Evolutionary conservation across 2,888 invertebrate genomes (phyloP), one percentile per base, ranked within the genome.

Genomic region (Caenorhabditis wallacei): DNA sequence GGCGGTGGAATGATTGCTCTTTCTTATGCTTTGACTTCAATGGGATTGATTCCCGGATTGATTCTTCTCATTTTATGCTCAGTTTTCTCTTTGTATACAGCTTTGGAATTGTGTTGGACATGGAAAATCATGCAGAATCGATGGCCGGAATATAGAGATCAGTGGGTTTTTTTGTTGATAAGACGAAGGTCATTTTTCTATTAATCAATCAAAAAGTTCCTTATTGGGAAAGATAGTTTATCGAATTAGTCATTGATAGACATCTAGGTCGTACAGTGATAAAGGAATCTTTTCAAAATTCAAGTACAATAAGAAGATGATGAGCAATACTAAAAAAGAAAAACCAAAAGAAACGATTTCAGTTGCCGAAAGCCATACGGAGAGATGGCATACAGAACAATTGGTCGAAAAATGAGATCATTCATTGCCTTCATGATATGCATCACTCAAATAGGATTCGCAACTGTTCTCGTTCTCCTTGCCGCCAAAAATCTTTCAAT

Each of bases 1-100:
- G 86, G 86, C 16, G 86, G 84, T 16, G 86, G 86, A 26, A 84
- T 86, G 84, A 80, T 86, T 56, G 86, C 82, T 5, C 71, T 85
- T 13, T 68, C 84, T 26, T 66, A 76, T 43, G 85, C 85, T 2
- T 24, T 85, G 20, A 72, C 80, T 20, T 83, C 81, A 1, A 81
- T 80, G 56, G 85, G 86, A 13, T 30, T 84, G 5, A 53, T 80
- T 8, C 76, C 78, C 7, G 86, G 86, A 22, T 11, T 84, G 7
- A 48, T 76, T 13, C 59, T 85, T 16, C 68, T 86, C 4, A 20
- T 76, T 1, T n/a, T 79, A 8, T 83, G 84, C 24, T 81, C 80
- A 13, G 24, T 57, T 3, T 76, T 85, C 43, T 75, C 84, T 3
- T 40, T 72, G 0, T 82, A 82, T 51, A 86, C 84, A 0, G 86